Percentiles rank a stretch among this genome's conserved stretches.
These are phyloP conservation scores for Eupithecia insigniata DNA, from an alignment of 2,888 invertebrate genomes.

Conservation along the genomic window DNA sequence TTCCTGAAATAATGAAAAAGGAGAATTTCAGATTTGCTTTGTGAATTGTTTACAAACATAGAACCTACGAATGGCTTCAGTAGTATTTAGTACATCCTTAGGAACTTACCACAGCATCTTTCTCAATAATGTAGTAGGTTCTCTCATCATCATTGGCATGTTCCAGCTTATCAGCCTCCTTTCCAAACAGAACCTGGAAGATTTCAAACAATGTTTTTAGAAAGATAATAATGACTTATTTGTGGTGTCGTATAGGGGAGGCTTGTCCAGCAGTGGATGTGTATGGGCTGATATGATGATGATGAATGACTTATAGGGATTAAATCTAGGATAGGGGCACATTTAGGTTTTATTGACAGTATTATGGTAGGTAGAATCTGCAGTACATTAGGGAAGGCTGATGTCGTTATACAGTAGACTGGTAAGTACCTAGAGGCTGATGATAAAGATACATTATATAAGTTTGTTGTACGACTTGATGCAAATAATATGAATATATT, in stretches of 20 bases:
- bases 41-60: neutral
- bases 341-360: neutral
- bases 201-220: neutral
- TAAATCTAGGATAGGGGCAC: neutral
- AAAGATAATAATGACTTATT: neutral
- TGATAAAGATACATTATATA: neutral
- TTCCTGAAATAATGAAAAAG: neutral
- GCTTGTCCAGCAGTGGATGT: too few species aligned
- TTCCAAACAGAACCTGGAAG: conserved; percentile 94
- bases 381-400: neutral
- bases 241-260: too few species aligned
- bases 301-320: too few species aligned
- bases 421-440: neutral
- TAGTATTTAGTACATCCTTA: too few species aligned
- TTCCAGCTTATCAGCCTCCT: conserved; percentile 99
- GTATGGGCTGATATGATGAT: too few species aligned
- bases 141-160: conserved; percentile 99
- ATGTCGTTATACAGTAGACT: neutral
- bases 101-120: conserved; percentile 92
- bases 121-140: conserved; percentile 99
- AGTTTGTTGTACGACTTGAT: neutral
- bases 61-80: neutral
- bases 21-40: neutral
- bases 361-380: neutral
- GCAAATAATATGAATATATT: too few species aligned